Percentiles rank a stretch among this genome's conserved stretches.
Evolutionary conservation across 2,797 vertebrate genomes (phyloP).

Genomic region (Pygocentrus nattereri): DNA sequence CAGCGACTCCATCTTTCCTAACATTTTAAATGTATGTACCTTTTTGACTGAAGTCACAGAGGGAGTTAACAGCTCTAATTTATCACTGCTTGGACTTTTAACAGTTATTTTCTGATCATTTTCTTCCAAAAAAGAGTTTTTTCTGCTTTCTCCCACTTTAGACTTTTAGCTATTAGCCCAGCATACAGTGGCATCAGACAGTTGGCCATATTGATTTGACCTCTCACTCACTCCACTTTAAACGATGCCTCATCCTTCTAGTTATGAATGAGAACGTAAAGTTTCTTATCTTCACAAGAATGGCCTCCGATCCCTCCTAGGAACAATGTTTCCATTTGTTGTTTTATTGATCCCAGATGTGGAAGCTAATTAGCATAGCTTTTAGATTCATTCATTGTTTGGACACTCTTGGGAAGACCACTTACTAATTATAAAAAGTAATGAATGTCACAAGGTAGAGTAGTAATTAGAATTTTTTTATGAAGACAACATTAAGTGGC

Average conservation of each 20-base stretch:
- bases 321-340: conserved; percentile 56
- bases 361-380: conserved; percentile 43
- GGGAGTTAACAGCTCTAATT: not conserved
- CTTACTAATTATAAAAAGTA: conserved; percentile 25
- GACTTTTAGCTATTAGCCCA: conserved; percentile 21
- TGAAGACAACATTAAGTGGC: not conserved
- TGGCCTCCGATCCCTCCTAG: conserved; percentile 34
- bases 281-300: conserved; percentile 45
- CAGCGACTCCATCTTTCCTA: not conserved
- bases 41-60: not conserved
- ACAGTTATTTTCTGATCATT: not conserved
- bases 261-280: conserved; percentile 28
- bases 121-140: not conserved
- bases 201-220: conserved; percentile 41
- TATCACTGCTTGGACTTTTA: not conserved
- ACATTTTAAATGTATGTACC: not conserved
- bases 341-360: conserved; percentile 49
- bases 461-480: not conserved
- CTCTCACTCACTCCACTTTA: conserved; percentile 28
- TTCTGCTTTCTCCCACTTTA: not conserved
- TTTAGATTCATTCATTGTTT: conserved; percentile 38
- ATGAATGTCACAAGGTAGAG: not conserved
- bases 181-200: conserved; percentile 25
- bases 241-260: conserved; percentile 22
- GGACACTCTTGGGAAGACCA: not conserved